Percentiles rank a stretch among this genome's conserved stretches.
Conservation (phyloP, 2,888 invertebrate genomes). For the Deilephila elpenor region DNA sequence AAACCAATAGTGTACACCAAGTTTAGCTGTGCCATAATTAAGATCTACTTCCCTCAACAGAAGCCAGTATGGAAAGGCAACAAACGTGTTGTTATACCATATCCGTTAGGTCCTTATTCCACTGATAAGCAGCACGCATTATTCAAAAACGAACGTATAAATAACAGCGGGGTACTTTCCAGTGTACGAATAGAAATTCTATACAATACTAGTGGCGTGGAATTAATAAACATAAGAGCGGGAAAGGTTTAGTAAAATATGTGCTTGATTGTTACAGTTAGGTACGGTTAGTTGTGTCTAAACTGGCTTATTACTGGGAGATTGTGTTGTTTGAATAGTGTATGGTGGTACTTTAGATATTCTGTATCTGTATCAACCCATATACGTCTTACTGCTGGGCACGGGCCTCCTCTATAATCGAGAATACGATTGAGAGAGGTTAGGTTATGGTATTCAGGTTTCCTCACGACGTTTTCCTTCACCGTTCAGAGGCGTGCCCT, state of each 20-base stretch:
- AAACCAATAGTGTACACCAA: not conserved
- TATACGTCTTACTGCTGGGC: too few relatives aligned
- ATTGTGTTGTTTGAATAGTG: not conserved
- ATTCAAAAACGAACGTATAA: constrained; percentile 31
- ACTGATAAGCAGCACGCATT: constrained; percentile 23
- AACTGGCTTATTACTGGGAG: not conserved
- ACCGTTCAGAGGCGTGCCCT: too few relatives aligned
- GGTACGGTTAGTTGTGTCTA: not conserved
- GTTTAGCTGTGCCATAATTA: not conserved
- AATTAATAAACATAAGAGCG: constrained; percentile 14
- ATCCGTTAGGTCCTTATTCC: constrained; percentile 30
- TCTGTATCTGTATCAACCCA: too few relatives aligned
- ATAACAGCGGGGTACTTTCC: constrained; percentile 24
- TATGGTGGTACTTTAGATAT: too few relatives aligned
- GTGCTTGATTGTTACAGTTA: constrained; percentile 2
- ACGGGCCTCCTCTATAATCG: too few relatives aligned
- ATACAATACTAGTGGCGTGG: constrained; percentile 5
- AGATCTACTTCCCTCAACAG: not conserved
- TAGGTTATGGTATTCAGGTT: too few relatives aligned
- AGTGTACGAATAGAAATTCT: constrained; percentile 10
- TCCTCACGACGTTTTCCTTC: too few relatives aligned
- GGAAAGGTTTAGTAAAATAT: constrained; percentile 1
- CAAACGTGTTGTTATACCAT: constrained; percentile 27
- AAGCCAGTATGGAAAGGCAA: not conserved
- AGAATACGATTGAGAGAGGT: too few relatives aligned